phyloP scores from a whole-genome alignment of 1,140 invertebrate species.

The Ceratosolen solmsi region DNA sequence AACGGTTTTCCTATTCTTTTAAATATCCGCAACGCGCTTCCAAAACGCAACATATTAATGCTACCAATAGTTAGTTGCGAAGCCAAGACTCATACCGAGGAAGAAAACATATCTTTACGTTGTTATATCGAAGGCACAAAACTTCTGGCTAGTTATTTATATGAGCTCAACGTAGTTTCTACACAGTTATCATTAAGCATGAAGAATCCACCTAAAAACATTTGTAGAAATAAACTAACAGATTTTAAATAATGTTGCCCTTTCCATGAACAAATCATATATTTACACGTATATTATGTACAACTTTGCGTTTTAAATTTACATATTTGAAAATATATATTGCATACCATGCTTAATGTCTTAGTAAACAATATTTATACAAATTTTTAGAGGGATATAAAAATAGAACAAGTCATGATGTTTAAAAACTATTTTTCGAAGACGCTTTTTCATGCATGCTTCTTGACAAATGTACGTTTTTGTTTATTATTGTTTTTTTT shows the following conservation, averaged over 20 bases:
- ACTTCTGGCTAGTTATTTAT: slow-evolving; percentile 54
- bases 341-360: too few species aligned
- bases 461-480: neutral
- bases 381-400: slow-evolving; percentile 15
- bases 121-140: slow-evolving; percentile 57
- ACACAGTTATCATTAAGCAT: neutral
- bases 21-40: slow-evolving; percentile 49
- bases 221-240: slow-evolving; percentile 33
- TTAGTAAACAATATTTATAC: slow-evolving; percentile 27
- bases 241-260: slow-evolving; percentile 15
- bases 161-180: slow-evolving; percentile 39
- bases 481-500: neutral
- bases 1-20: slow-evolving; percentile 53
- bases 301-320: slow-evolving; percentile 23
- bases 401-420: neutral
- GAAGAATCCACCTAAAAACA: neutral
- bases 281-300: slow-evolving; percentile 49
- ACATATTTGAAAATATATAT: neutral
- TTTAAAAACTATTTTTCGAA: neutral
- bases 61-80: slow-evolving; percentile 51
- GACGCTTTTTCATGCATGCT: neutral
- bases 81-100: slow-evolving; percentile 33
- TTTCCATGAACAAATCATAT: slow-evolving; percentile 30
- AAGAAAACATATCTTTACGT: slow-evolving; percentile 54
- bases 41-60: slow-evolving; percentile 53